phyloP scores from a whole-genome alignment of 2,113 vertebrate species.

The Lepidothrix coronata region DNA sequence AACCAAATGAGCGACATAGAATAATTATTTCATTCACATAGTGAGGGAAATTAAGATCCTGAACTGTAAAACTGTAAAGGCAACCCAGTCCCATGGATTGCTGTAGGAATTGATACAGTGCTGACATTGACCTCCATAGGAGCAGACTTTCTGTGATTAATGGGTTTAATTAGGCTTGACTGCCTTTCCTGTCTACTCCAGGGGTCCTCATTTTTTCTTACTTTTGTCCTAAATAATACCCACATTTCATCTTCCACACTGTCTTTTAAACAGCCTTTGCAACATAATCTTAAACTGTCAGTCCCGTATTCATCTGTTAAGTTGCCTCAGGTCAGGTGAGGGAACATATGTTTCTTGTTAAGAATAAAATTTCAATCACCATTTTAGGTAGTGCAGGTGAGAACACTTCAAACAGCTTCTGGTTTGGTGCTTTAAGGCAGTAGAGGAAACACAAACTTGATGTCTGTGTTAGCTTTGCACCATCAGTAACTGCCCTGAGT shows the following conservation, averaged over 20 bases:
- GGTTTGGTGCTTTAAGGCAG: not conserved
- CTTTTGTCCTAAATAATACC: not conserved
- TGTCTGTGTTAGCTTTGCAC: not conserved
- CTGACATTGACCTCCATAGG: not conserved
- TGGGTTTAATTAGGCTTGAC: not conserved
- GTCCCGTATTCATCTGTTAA: fast-evolving
- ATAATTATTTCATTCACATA: not conserved
- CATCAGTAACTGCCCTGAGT: too few relatives aligned
- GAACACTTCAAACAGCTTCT: not conserved
- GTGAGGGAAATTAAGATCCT: not conserved
- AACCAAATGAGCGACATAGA: not conserved
- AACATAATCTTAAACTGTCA: not conserved
- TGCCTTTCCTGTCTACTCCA: not conserved
- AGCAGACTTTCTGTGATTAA: not conserved
- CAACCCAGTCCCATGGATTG: not conserved
- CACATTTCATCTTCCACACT: not conserved
- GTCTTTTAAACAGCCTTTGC: not conserved
- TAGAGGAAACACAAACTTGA: fast-evolving
- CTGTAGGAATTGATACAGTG: not conserved
- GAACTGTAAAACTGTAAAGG: not conserved
- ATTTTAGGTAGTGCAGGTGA: not conserved
- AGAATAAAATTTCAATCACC: not conserved
- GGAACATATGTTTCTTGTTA: not conserved
- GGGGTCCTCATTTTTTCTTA: not conserved
- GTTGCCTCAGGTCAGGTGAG: not conserved